Conservation (phyloP, 2,113 vertebrate genomes). For the Megaceryle torquata region DNA sequence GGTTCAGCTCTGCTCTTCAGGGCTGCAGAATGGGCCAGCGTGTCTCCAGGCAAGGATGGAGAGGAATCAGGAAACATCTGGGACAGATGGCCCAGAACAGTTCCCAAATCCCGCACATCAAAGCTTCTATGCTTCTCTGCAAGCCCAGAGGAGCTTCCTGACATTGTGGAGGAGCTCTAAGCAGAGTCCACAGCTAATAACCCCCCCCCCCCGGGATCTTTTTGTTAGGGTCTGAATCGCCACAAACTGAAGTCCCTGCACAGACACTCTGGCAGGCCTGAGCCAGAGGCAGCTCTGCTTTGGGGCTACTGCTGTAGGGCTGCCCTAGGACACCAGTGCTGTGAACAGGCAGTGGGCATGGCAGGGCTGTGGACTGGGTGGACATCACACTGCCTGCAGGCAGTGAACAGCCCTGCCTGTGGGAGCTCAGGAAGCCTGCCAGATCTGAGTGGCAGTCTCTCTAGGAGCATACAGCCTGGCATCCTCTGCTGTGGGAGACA, state of each 20-base stretch:
- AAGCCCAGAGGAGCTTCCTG: not conserved
- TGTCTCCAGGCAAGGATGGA: not conserved
- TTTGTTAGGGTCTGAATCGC: not conserved
- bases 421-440: not conserved
- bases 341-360: not conserved
- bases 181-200: not conserved
- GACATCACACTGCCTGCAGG: not conserved
- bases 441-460: not conserved
- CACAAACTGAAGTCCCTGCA: not conserved
- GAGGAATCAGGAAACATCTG: not conserved
- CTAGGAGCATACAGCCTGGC: not conserved
- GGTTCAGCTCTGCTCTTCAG: not conserved
- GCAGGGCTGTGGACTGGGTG: accelerated
- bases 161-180: not conserved
- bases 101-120: not conserved
- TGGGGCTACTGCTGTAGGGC: not conserved
- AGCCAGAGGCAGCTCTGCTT: not conserved
- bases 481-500: not conserved
- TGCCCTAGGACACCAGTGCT: not conserved
- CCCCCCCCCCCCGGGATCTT: not conserved
- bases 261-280: not conserved
- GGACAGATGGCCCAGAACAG: not conserved
- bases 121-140: not conserved
- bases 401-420: not conserved
- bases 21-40: not conserved